Conservation (phyloP, 2,797 vertebrate genomes). For the Philypnodon macrostomus region DNA sequence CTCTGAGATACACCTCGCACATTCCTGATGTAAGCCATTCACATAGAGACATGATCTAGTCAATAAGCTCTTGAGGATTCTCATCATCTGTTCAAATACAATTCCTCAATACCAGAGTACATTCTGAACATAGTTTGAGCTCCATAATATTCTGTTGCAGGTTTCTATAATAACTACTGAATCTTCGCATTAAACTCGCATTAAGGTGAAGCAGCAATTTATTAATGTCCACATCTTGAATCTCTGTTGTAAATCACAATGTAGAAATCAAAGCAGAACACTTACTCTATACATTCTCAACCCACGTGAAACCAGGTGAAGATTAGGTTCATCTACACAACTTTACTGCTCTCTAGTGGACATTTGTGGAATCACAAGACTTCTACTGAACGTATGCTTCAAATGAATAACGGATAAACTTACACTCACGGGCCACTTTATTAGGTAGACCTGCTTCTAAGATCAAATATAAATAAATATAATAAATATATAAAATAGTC, state of each 20-base stretch:
- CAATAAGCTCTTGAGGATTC: background rate
- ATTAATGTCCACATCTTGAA: too few species aligned
- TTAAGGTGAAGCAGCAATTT: too few species aligned
- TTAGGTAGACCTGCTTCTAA: too few species aligned
- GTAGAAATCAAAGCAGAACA: background rate
- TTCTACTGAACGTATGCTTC: too few species aligned
- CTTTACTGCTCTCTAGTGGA: slow-evolving; percentile 58
- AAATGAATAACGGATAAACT: too few species aligned
- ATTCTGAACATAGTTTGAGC: background rate
- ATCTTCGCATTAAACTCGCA: too few species aligned
- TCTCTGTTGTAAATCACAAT: too few species aligned
- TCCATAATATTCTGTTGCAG: too few species aligned
- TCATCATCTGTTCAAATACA: slow-evolving; percentile 4
- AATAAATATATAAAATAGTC: too few species aligned
- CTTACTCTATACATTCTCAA: background rate
- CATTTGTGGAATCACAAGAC: background rate
- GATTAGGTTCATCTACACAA: slow-evolving; percentile 7
- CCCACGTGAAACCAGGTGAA: slow-evolving; percentile 11
- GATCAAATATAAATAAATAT: too few species aligned
- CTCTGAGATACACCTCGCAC: slow-evolving; percentile 19
- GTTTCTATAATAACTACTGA: too few species aligned
- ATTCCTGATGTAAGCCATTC: slow-evolving; percentile 8
- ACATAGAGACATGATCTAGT: background rate
- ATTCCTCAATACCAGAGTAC: background rate
- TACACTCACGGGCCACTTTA: too few species aligned